Conservation (phyloP, 1,140 invertebrate species). For the Tetranychus cinnabarinus region DNA sequence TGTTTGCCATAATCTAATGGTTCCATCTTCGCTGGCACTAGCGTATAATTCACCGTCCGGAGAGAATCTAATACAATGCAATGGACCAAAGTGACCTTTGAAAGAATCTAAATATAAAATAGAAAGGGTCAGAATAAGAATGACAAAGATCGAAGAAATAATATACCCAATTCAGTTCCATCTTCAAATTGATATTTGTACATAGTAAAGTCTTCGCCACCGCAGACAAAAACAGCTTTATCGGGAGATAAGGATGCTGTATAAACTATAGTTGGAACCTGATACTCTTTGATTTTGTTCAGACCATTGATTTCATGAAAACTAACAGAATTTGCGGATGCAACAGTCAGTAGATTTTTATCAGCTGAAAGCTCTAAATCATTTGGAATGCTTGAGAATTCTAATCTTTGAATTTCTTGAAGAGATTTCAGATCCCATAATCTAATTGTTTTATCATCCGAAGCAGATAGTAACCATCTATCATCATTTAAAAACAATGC, state of each 20-base stretch:
- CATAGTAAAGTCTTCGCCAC: constrained; percentile 88
- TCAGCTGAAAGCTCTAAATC: constrained; percentile 72
- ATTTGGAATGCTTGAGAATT: constrained; percentile 54
- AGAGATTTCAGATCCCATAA: constrained; percentile 54
- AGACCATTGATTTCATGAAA: constrained; percentile 38
- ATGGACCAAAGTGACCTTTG: constrained; percentile 89
- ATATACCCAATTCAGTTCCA: constrained; percentile 64
- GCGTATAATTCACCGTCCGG: constrained; percentile 72
- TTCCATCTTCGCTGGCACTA: constrained; percentile 88
- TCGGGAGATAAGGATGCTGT: constrained; percentile 75
- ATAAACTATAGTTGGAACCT: constrained; percentile 66
- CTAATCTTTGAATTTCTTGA: constrained; percentile 53
- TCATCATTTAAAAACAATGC: constrained; percentile 52
- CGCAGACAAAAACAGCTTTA: constrained; percentile 74
- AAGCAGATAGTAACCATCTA: constrained; percentile 56
- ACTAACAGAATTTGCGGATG: constrained; percentile 50
- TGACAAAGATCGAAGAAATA: background rate
- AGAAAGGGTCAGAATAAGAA: background rate
- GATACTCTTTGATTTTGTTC: constrained; percentile 55
- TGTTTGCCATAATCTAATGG: constrained; percentile 75
- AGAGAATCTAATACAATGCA: constrained; percentile 74
- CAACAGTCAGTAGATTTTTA: constrained; percentile 54
- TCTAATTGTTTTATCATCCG: constrained; percentile 68
- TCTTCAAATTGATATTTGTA: constrained; percentile 88
- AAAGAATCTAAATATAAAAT: constrained; percentile 48